Evolutionary conservation across 2,797 vertebrate species (phyloP).

Genomic region (Protonibea diacanthus): DNA sequence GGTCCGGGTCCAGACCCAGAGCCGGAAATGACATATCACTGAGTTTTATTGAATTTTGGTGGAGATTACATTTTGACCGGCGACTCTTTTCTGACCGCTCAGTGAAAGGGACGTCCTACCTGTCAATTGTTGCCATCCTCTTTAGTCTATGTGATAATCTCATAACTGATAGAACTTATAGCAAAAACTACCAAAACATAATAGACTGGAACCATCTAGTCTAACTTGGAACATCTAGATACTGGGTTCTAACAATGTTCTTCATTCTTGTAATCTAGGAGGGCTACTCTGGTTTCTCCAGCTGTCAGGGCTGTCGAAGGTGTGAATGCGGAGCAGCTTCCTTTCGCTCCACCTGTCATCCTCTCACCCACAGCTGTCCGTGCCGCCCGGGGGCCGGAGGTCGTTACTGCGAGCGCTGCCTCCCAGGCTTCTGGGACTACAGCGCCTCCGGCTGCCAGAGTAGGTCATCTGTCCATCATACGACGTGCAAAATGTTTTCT

Average conservation of each 20-base stretch:
- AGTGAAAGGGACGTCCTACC: no score
- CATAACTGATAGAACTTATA: neutral
- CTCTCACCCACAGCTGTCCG: constrained; percentile 85
- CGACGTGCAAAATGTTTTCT: constrained; percentile 22
- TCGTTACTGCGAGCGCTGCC: constrained; percentile 87
- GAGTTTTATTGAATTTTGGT: no score
- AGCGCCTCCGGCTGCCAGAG: constrained; percentile 85
- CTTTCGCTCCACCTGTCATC: constrained; percentile 83
- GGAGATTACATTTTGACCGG: no score
- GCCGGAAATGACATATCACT: no score
- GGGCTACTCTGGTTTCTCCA: constrained; percentile 86
- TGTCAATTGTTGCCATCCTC: no score
- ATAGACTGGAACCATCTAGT: neutral
- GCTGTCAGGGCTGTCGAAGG: constrained; percentile 87
- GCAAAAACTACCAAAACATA: neutral
- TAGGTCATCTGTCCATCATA: constrained; percentile 68
- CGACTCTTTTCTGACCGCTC: no score
- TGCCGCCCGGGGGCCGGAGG: constrained; percentile 87
- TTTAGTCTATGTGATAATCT: no score
- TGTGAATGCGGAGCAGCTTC: constrained; percentile 87
- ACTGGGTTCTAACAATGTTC: constrained; percentile 13
- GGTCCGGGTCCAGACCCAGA: no score
- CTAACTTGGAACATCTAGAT: neutral
- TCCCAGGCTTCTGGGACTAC: constrained; percentile 87
- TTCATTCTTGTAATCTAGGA: constrained; percentile 76